These are phyloP conservation scores for Dolichoris vasculosae DNA, from an alignment of 1,140 invertebrate species.

Conservation along the genomic window DNA sequence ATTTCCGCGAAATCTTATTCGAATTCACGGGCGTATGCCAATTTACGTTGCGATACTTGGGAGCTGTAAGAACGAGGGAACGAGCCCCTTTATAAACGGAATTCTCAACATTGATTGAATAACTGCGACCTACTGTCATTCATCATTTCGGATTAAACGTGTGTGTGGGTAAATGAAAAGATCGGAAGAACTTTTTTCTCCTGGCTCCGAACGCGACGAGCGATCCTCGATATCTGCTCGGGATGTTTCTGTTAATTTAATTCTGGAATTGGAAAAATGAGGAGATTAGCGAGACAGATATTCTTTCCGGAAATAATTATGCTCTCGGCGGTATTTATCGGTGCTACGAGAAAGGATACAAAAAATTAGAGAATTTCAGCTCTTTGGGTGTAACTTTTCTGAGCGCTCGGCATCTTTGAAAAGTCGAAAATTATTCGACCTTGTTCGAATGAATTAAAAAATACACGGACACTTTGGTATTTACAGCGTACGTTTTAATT, in stretches of 20 bases:
- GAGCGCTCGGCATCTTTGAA: background rate
- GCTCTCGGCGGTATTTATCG: background rate
- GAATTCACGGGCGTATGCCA: slow-evolving; percentile 45
- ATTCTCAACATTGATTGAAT: slow-evolving; percentile 50
- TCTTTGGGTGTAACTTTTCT: background rate
- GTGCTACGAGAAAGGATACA: background rate
- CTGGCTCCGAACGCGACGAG: background rate
- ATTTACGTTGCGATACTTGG: slow-evolving; percentile 36
- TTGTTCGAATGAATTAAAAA: background rate
- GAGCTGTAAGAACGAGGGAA: background rate
- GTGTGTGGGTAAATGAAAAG: background rate
- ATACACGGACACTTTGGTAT: background rate
- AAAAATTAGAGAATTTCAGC: background rate
- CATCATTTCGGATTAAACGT: slow-evolving; percentile 30
- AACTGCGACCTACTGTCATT: slow-evolving; percentile 41
- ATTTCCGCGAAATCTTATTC: slow-evolving; percentile 50
- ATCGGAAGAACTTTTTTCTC: background rate
- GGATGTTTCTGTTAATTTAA: background rate
- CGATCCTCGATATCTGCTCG: too few species aligned
- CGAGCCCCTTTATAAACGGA: slow-evolving; percentile 17
- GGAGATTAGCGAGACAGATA: background rate
- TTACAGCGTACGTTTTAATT: background rate
- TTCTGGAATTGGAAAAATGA: slow-evolving; percentile 15
- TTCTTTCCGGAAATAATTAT: slow-evolving; percentile 10
- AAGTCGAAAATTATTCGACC: background rate